A percentile compares a stretch with the other conserved stretches of the same genome.
Evolutionary conservation across 2,797 vertebrate species (phyloP).

Genomic region (Mastacembelus armatus): DNA sequence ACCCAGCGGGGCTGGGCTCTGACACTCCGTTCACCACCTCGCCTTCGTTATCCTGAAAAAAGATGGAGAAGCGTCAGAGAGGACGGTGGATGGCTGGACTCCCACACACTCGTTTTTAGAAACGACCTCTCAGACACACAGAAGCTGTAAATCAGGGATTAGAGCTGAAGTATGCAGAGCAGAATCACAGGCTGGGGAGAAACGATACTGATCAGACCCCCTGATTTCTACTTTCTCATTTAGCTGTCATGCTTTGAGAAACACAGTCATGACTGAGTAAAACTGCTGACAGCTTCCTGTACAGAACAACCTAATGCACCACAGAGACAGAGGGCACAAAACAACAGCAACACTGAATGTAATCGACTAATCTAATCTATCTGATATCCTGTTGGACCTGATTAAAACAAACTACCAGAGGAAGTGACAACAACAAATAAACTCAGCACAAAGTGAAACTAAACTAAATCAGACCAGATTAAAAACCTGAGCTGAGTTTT

Average conservation of each 20-base stretch:
- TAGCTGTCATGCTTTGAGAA: too few relatives aligned
- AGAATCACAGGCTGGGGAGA: conserved; percentile 25
- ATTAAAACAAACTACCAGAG: not conserved
- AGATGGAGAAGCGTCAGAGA: conserved; percentile 11
- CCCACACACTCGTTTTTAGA: not conserved
- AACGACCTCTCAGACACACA: conserved; percentile 19
- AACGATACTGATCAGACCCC: too few relatives aligned
- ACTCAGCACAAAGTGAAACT: not conserved
- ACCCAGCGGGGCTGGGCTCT: conserved; percentile 90
- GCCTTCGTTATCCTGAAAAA: conserved; percentile 84
- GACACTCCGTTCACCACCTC: conserved; percentile 92
- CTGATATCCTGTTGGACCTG: too few relatives aligned
- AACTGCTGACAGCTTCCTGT: too few relatives aligned
- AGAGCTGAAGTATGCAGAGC: conserved; percentile 78
- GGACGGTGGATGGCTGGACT: accelerated
- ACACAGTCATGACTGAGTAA: too few relatives aligned
- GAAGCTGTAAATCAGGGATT: conserved; percentile 48
- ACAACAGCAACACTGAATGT: too few relatives aligned
- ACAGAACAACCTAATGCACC: too few relatives aligned
- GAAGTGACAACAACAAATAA: not conserved
- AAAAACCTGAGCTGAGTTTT: too few relatives aligned
- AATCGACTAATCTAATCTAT: too few relatives aligned
- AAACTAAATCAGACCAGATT: too few relatives aligned
- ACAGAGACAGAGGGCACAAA: too few relatives aligned
- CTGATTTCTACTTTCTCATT: too few relatives aligned